phyloP scores from a whole-genome alignment of 2,113 vertebrate species.

The Phrynosoma blainvillii region DNA sequence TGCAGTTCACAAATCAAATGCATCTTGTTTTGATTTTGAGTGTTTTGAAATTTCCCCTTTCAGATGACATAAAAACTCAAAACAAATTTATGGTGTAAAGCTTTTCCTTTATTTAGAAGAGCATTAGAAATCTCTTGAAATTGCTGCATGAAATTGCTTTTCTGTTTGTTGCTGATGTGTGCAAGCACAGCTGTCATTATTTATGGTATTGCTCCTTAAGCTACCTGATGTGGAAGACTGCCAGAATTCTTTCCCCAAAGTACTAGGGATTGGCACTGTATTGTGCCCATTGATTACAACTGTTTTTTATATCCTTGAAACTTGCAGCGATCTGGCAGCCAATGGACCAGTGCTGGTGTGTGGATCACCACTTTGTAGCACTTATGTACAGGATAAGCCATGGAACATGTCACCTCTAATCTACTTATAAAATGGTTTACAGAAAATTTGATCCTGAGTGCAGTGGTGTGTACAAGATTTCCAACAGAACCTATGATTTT shows the following conservation, averaged over 20 bases:
- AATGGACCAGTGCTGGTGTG: too few relatives aligned
- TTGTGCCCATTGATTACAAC: too few relatives aligned
- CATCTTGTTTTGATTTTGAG: not conserved
- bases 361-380: not conserved
- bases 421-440: not conserved
- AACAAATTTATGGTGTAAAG: not conserved
- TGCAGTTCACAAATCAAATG: not conserved
- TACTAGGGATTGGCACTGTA: too few relatives aligned
- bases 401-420: not conserved
- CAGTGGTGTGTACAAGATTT: not conserved
- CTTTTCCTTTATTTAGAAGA: not conserved
- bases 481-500: not conserved
- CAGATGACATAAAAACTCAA: not conserved
- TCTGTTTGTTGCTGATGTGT: not conserved
- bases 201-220: too few relatives aligned
- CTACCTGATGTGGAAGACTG: too few relatives aligned
- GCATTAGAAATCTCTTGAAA: not conserved
- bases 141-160: too few relatives aligned
- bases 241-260: too few relatives aligned
- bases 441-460: not conserved
- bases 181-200: too few relatives aligned
- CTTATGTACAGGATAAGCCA: not conserved
- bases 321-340: too few relatives aligned
- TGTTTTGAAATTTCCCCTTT: not conserved
- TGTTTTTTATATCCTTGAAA: too few relatives aligned